These are phyloP conservation scores for Crematogaster levior DNA, from an alignment of 2,888 invertebrate genomes.

Conservation along the genomic window DNA sequence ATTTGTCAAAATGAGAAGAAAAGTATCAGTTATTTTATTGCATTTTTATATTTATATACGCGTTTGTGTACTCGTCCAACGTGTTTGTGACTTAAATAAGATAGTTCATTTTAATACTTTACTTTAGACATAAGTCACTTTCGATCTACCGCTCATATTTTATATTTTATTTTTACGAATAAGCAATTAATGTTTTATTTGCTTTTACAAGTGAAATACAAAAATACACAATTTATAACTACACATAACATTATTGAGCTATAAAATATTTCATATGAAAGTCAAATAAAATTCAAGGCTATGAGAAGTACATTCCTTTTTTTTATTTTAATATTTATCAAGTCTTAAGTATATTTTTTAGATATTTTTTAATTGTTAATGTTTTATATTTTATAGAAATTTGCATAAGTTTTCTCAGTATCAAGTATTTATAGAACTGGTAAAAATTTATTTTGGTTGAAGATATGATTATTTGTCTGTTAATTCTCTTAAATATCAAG, in stretches of 20 bases:
- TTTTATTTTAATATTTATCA: constrained; percentile 14
- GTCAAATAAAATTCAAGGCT: neutral
- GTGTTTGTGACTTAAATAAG: constrained; percentile 41
- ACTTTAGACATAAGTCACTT: neutral
- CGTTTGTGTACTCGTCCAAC: constrained; percentile 38
- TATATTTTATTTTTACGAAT: neutral
- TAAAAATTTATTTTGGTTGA: neutral
- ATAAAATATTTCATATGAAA: constrained; percentile 1
- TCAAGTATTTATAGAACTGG: neutral
- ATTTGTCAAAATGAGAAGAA: neutral
- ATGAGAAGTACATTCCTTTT: constrained; percentile 18
- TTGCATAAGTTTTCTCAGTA: neutral
- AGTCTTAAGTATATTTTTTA: neutral
- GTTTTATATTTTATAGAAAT: neutral
- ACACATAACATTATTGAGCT: neutral
- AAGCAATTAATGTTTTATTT: neutral
- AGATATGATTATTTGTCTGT: neutral
- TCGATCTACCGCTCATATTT: neutral
- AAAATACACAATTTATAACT: constrained; percentile 4
- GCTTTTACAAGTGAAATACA: neutral
- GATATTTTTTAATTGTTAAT: neutral
- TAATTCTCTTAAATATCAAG: neutral
- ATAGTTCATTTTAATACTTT: constrained; percentile 27
- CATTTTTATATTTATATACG: constrained; percentile 3
- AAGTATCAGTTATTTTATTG: neutral